Evolutionary conservation across 2,888 invertebrate genomes (phyloP), one percentile per base, ranked within the genome.

Genomic region (Coleophora flavipennella): DNA sequence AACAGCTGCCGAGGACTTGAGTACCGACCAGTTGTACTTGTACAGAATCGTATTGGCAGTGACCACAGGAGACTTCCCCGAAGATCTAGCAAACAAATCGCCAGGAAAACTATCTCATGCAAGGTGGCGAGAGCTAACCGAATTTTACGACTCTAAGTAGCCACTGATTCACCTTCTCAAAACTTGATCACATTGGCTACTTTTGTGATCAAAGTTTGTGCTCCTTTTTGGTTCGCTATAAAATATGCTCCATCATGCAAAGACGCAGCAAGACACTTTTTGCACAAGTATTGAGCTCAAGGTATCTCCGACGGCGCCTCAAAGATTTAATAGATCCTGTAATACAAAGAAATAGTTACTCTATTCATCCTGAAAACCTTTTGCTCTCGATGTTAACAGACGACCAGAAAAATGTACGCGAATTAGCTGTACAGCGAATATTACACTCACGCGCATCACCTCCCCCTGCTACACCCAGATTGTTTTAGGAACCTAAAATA

Each of bases 291-390:
- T 20, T 6, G 6, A 20, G 47, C 48, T 50, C 53, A 40, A 42
- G 44, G 33, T 45, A 39, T 20, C 26, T 45, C 29, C 31, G 40
- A 26, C 31, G 39, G 36, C 11, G 27, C 29, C 29, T 36, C 25
- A 46, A 39, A 27, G 31, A 20, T n/a, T 32, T 46, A 8, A 33
- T 45, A 8, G 43, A 48, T 44, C 38, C 45, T 25, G 48, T 49
- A 9, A 44, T 44, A 14, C 38, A 48, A 38, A 26, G 50, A 40
- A 53, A 54, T 26, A 14, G 40, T 27, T 50, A 48, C 39, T 59
- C 52, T 42, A 57, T 51, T 8, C 55, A 60, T 41, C 48, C 50
- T 3, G 58, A 59, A 45, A 59, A 55, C 35, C n/a, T 57, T 34
- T 35, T 57, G 20, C 37, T 55, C 8, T 46, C 49, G 27, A 51